These are phyloP conservation scores for Wiebesia pumilae DNA, from an alignment of 1,140 invertebrate species.

Conservation along the genomic window DNA sequence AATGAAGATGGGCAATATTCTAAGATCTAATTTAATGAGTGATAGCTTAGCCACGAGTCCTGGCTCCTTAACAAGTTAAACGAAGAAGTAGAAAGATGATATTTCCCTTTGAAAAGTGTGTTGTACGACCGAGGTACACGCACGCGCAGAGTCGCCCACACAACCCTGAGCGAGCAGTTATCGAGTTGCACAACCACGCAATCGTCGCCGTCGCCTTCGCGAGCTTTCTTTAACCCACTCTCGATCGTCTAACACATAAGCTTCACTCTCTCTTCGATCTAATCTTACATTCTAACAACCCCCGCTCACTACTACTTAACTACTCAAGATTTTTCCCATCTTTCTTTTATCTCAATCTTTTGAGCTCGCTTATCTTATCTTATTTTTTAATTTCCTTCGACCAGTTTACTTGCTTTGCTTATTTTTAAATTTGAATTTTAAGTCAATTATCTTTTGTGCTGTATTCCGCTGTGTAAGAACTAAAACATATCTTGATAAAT, in stretches of 20 bases:
- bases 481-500: too few species aligned
- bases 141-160: slow-evolving; percentile 42
- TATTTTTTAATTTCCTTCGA: not conserved
- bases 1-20: not conserved
- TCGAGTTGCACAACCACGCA: slow-evolving; percentile 63
- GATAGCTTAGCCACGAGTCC: not conserved
- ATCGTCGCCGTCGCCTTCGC: slow-evolving; percentile 53
- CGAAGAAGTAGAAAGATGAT: not conserved
- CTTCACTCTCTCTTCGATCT: slow-evolving; percentile 17
- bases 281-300: not conserved
- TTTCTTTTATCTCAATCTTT: not conserved
- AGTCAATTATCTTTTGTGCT: not conserved
- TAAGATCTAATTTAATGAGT: not conserved
- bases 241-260: slow-evolving; percentile 30
- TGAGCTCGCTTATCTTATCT: not conserved
- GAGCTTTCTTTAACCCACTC: slow-evolving; percentile 47
- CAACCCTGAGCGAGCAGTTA: slow-evolving; percentile 54
- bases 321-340: not conserved
- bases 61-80: not conserved
- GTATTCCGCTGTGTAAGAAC: not conserved
- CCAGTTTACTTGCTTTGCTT: not conserved
- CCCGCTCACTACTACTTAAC: too few species aligned
- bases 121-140: not conserved
- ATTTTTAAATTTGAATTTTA: not conserved
- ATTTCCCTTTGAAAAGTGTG: not conserved